phyloP scores from a whole-genome alignment of 2,113 vertebrate genomes.

The Melanerpes formicivorus region DNA sequence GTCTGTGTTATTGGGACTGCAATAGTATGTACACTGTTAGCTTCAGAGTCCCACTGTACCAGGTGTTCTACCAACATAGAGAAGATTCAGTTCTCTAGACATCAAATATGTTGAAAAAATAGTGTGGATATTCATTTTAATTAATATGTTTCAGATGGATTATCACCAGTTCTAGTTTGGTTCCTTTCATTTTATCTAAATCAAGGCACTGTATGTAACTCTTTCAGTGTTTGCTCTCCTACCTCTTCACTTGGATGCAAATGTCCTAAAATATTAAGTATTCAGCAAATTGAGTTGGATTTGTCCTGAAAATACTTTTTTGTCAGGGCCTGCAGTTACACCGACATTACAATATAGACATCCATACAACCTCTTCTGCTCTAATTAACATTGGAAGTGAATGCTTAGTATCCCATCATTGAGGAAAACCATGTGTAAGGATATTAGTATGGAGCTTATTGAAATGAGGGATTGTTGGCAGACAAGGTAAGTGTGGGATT shows the following conservation, averaged over 20 bases:
- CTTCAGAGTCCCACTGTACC: background rate
- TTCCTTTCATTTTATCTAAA: background rate
- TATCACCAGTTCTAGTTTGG: background rate
- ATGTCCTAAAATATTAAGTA: background rate
- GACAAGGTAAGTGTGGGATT: background rate
- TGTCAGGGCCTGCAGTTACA: background rate
- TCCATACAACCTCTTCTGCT: background rate
- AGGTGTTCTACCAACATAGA: background rate
- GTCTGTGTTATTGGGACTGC: background rate
- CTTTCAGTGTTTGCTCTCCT: background rate
- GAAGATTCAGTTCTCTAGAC: background rate
- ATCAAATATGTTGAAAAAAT: background rate
- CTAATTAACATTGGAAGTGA: background rate
- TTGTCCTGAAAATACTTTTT: background rate
- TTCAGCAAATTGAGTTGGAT: background rate
- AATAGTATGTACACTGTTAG: background rate
- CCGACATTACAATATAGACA: background rate
- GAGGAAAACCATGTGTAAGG: background rate
- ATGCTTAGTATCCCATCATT: background rate
- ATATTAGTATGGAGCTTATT: background rate
- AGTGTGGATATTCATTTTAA: background rate
- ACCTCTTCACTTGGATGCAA: background rate
- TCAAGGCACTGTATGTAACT: background rate
- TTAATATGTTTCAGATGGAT: background rate
- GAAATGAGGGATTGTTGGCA: background rate